Conservation (phyloP, 2,888 invertebrate species). For the Phoenoteleia sp. region DNA sequence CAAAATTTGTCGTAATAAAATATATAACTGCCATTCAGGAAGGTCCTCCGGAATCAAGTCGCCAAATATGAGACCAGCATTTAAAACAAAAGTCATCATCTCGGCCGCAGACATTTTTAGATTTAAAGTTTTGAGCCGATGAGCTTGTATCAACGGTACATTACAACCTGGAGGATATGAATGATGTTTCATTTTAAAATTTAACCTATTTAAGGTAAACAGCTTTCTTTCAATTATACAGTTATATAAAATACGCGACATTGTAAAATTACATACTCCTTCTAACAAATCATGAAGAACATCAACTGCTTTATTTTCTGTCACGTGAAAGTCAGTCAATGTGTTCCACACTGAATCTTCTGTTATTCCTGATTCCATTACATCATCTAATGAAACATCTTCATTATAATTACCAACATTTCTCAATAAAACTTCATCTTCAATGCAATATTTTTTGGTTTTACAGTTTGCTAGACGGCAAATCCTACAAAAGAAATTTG, state of each 20-base stretch:
- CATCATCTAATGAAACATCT: background rate
- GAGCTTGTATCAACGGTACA: constrained; percentile 62
- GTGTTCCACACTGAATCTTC: constrained; percentile 16
- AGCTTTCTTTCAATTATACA: constrained; percentile 17
- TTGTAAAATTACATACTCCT: constrained; percentile 37
- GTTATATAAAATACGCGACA: constrained; percentile 12
- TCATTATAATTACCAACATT: background rate
- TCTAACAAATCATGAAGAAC: constrained; percentile 47
- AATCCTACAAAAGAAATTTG: background rate
- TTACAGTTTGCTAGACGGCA: too few relatives aligned
- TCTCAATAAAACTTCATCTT: background rate
- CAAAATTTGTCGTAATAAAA: constrained; percentile 47
- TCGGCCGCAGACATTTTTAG: constrained; percentile 66
- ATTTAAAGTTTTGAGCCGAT: constrained; percentile 45
- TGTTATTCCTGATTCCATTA: too few relatives aligned
- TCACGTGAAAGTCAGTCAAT: constrained; percentile 6
- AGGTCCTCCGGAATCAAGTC: constrained; percentile 22
- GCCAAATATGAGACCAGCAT: constrained; percentile 51
- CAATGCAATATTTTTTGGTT: background rate
- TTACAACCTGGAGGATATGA: constrained; percentile 47
- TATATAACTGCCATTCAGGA: constrained; percentile 30
- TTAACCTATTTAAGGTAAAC: constrained; percentile 39
- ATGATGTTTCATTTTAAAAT: constrained; percentile 45
- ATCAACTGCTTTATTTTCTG: constrained; percentile 22
- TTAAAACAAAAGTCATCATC: constrained; percentile 42